Base-by-base conservation (phyloP, 2,113 vertebrate species). In the Psilopogon haemacephalus region DNA sequence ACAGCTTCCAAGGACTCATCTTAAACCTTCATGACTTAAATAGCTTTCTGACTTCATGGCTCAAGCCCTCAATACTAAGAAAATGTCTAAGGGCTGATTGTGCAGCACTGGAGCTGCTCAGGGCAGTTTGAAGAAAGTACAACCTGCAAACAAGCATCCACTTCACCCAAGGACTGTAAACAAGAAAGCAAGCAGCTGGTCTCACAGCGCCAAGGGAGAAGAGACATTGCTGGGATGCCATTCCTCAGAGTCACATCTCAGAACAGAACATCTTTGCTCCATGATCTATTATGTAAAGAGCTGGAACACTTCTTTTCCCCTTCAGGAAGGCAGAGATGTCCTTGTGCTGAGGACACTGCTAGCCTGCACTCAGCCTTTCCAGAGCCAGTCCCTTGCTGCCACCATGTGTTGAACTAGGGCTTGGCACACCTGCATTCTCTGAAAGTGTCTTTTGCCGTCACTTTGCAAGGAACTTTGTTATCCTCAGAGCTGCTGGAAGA, bases 361-460 rank as follows among this genome's bases (percentile, higher is more conserved):
- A 28, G 38, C 26, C 37, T 33, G 14, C 2, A 28, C 26, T 19
- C 56, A 59, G 0, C n/a, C 24, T 18, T 40, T 13, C 48, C 71
- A 70, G 60, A 86, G n/a, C 30, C 88, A 30, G 80, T 94, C 40
- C 40, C 60, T 65, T 93, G 81, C 95, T 97, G 97, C 97, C 97
- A 87, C 88, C 97, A 1, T 62, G 95, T 96, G 97, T 97, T 38
- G 7, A 27, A 12, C 28, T 20, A 11, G 42, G n/a, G 2, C 21
- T 44, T 58, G 55, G 30, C 56, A 28, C 0, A 9, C 5, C 16
- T 20, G 46, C 9, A 2, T 1, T 1, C 14, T 16, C n/a, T 14
- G 48, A 24, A n/a, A 62, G 5, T 5, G 23, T 15, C 42, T 77
- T 81, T 69, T n/a, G 21, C 55, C 15, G 3, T 32, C 23, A 80